Evolutionary conservation across 2,888 invertebrate species (phyloP).

Genomic region (Coenonympha glycerion): DNA sequence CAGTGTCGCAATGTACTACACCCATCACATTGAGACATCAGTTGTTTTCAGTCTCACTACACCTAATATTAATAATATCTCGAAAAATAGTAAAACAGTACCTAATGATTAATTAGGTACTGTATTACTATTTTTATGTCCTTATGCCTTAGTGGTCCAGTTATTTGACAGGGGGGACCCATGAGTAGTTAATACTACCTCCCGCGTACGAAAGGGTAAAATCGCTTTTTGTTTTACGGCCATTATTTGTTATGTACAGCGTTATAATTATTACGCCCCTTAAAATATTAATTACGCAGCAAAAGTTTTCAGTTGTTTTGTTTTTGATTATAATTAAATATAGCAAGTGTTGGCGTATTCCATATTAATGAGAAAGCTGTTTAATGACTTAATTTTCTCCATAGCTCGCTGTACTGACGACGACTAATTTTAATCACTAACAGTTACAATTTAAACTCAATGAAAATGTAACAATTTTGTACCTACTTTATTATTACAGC

Average conservation of each 20-base stretch:
- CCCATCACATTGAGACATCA: too few species aligned
- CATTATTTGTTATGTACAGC: neutral
- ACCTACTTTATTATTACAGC: too few species aligned
- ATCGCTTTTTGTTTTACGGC: neutral
- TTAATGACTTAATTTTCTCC: neutral
- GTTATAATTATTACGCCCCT: slow-evolving; percentile 1
- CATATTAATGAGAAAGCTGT: neutral
- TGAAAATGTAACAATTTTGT: too few species aligned
- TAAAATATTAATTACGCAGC: slow-evolving; percentile 2
- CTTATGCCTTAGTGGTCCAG: neutral
- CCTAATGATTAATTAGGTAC: too few species aligned
- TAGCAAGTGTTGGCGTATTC: neutral
- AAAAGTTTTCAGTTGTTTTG: neutral
- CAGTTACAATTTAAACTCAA: too few species aligned
- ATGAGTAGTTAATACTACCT: neutral
- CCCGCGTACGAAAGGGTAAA: neutral
- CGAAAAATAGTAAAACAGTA: too few species aligned
- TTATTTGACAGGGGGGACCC: neutral
- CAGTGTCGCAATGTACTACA: too few species aligned
- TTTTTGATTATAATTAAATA: slow-evolving; percentile 7
- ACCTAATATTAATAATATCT: too few species aligned
- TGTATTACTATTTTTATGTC: too few species aligned
- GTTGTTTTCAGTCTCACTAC: too few species aligned
- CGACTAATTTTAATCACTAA: neutral
- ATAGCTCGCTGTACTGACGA: neutral